These are phyloP conservation scores for Harpalus rubripes DNA, from an alignment of 2,888 invertebrate species.

Conservation along the genomic window DNA sequence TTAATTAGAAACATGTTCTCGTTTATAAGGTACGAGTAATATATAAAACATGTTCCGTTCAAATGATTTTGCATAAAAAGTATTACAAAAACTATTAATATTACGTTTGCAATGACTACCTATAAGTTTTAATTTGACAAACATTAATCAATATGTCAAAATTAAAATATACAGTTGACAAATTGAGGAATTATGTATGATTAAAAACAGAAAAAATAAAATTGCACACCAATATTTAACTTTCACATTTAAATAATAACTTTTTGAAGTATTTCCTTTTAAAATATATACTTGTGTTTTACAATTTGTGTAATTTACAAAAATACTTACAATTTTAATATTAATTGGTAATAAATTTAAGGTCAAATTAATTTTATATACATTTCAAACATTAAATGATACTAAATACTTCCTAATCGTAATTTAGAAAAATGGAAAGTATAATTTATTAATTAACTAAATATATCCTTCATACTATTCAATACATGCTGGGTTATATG, in stretches of 20 bases:
- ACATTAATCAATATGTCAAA: too few relatives aligned
- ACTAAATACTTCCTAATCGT: slow-evolving; percentile 26
- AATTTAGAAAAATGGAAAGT: slow-evolving; percentile 34
- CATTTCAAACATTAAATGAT: slow-evolving; percentile 15
- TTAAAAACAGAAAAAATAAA: too few relatives aligned
- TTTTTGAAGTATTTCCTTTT: not conserved
- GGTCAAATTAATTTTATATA: slow-evolving; percentile 22
- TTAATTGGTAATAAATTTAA: slow-evolving; percentile 21
- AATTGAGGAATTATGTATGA: too few relatives aligned
- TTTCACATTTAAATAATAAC: slow-evolving; percentile 28
- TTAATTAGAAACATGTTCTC: too few relatives aligned
- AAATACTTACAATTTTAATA: slow-evolving; percentile 15
- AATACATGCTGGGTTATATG: not conserved
- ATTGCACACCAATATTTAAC: not conserved
- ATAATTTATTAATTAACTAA: slow-evolving; percentile 33
- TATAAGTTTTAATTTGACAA: too few relatives aligned
- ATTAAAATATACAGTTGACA: too few relatives aligned
- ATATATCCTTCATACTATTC: slow-evolving; percentile 21
- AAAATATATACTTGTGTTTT: not conserved
- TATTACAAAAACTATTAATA: too few relatives aligned
- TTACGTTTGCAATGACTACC: too few relatives aligned
- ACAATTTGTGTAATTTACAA: not conserved
- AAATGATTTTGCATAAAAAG: too few relatives aligned
- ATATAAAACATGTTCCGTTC: too few relatives aligned
- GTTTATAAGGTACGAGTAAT: too few relatives aligned